These are phyloP conservation scores for Belgica antarctica DNA, from an alignment of 2,888 invertebrate species.

Conservation along the genomic window DNA sequence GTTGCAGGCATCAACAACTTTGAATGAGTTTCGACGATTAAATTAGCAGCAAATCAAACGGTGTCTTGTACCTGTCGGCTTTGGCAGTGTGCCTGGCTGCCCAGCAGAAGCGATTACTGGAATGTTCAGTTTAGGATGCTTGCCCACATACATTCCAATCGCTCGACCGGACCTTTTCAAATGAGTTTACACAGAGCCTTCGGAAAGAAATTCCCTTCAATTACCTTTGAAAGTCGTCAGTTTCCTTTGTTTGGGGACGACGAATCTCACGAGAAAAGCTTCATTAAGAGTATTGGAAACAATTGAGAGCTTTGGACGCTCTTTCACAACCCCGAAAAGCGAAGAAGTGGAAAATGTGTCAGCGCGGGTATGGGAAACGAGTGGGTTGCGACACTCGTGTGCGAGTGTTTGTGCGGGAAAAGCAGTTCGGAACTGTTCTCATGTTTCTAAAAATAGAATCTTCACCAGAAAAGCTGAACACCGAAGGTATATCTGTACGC, in stretches of 20 bases:
- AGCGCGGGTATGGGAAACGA: neutral
- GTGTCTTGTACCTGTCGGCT: neutral
- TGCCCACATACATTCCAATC: no score
- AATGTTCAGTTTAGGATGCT: no score
- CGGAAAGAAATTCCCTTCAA: neutral
- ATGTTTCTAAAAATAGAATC: constrained; percentile 42
- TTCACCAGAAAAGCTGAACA: constrained; percentile 26
- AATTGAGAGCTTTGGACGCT: neutral
- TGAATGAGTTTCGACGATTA: no score
- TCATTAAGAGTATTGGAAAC: neutral
- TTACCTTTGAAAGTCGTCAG: neutral
- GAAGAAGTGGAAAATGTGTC: neutral
- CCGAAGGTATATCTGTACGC: neutral
- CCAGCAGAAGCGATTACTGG: no score
- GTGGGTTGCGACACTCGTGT: neutral
- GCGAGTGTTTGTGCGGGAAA: neutral
- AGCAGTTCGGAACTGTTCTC: constrained; percentile 12
- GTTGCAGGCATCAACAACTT: neutral
- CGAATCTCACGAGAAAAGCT: neutral
- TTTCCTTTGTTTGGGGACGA: neutral
- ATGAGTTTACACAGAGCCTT: no score
- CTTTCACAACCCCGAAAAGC: neutral
- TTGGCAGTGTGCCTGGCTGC: no score
- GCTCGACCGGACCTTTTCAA: no score
- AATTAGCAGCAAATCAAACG: neutral